A percentile compares a stretch with the other conserved stretches of the same genome.
Evolutionary conservation across 2,113 vertebrate genomes (phyloP).

Genomic region (Nycticebus coucang): DNA sequence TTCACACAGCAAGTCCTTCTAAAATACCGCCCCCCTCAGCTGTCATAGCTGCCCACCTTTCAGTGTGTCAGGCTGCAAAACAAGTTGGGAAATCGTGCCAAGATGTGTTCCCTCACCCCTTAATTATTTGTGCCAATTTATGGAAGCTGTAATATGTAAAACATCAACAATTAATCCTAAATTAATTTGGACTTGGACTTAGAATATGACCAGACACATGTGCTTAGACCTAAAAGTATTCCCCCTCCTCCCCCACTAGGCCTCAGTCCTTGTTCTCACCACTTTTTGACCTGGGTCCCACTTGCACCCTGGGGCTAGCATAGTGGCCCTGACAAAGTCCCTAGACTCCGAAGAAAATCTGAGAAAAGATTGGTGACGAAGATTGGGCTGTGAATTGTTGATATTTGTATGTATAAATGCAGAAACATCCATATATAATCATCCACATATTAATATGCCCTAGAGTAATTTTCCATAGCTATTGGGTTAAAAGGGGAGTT

Average conservation of each 20-base stretch:
- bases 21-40: background rate
- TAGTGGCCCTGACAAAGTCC: background rate
- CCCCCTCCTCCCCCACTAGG: background rate
- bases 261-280: background rate
- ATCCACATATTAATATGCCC: background rate
- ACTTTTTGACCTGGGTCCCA: constrained; percentile 34
- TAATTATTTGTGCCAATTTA: constrained; percentile 48
- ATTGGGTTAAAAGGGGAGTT: background rate
- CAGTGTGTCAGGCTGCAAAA: background rate
- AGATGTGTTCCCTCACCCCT: constrained; percentile 36
- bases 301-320: background rate
- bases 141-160: constrained; percentile 61
- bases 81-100: background rate
- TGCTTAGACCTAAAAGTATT: constrained; percentile 22
- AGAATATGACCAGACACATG: constrained; percentile 49
- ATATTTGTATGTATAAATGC: background rate
- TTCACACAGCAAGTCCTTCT: background rate
- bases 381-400: background rate
- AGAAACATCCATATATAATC: constrained; percentile 14
- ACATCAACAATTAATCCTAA: constrained; percentile 53
- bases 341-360: background rate
- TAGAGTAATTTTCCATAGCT: constrained; percentile 31
- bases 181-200: constrained; percentile 56
- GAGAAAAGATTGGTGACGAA: background rate
- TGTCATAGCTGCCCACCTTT: background rate